These are phyloP conservation scores for Cacoxenus indagator DNA, from an alignment of 2,888 invertebrate genomes.

Conservation along the genomic window DNA sequence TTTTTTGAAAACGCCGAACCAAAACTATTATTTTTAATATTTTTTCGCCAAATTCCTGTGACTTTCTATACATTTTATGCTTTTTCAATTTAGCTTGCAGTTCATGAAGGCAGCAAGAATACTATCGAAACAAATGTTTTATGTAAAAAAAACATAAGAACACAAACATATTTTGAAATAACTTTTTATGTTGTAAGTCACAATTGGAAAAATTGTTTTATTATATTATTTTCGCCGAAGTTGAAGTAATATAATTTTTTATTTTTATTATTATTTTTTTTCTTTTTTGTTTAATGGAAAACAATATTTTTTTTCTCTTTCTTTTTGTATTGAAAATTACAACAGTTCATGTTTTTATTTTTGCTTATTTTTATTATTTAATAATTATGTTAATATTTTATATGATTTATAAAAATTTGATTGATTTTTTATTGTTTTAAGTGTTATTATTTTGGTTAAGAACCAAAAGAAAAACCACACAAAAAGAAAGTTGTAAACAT, in stretches of 20 bases:
- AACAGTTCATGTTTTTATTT: background rate
- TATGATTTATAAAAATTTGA: background rate
- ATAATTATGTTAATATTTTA: background rate
- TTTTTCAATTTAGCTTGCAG: no score
- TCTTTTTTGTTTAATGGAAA: background rate
- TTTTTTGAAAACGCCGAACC: no score
- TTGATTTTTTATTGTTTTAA: background rate
- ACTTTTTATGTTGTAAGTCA: constrained; percentile 28
- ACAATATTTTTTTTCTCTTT: no score
- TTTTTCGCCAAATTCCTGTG: no score
- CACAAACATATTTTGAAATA: constrained; percentile 32
- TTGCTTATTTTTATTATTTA: background rate
- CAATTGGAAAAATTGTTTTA: constrained; percentile 8
- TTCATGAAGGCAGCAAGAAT: no score
- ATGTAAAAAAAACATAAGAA: background rate
- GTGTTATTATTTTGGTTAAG: constrained; percentile 1
- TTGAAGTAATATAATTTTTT: background rate
- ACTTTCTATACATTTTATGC: no score
- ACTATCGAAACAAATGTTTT: no score
- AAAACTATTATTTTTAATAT: no score
- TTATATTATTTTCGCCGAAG: no score
- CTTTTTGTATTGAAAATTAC: background rate
- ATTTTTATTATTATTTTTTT: constrained; percentile 4
- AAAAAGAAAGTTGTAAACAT: background rate
- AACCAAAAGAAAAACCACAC: background rate